Percentiles rank a stretch among this genome's conserved stretches.
These are phyloP conservation scores for Heliothis virescens DNA, from an alignment of 1,140 invertebrate genomes.

Conservation along the genomic window DNA sequence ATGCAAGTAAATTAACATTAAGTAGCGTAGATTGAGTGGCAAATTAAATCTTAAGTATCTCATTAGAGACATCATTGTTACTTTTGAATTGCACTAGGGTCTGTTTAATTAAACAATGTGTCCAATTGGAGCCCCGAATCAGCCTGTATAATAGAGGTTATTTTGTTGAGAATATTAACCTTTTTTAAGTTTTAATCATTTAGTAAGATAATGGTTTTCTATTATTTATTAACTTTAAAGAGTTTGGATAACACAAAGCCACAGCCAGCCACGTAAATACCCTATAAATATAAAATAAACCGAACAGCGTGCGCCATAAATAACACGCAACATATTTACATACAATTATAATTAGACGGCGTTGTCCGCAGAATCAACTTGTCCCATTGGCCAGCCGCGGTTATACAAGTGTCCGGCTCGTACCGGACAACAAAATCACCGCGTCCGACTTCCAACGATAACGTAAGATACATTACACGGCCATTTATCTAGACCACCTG, in stretches of 20 bases:
- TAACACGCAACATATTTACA: slow-evolving; percentile 28
- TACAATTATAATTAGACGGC: slow-evolving; percentile 36
- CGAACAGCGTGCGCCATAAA: not conserved
- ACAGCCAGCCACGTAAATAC: not conserved
- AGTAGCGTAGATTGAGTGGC: too few species aligned
- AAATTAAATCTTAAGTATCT: too few species aligned
- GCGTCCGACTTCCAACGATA: not conserved
- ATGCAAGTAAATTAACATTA: too few species aligned
- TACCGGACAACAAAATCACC: slow-evolving; percentile 39
- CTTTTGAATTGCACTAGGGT: too few species aligned
- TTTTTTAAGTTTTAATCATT: too few species aligned
- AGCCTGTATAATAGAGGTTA: too few species aligned
- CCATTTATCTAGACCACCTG: slow-evolving; percentile 24
- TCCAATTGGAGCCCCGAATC: too few species aligned
- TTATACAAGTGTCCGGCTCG: slow-evolving; percentile 23
- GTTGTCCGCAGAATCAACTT: slow-evolving; percentile 32
- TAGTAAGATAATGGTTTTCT: too few species aligned
- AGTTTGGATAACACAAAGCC: not conserved
- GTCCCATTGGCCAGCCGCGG: not conserved
- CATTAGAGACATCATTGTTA: too few species aligned
- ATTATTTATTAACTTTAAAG: too few species aligned
- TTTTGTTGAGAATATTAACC: too few species aligned
- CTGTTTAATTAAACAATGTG: too few species aligned
- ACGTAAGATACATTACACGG: slow-evolving; percentile 24
- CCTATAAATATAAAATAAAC: slow-evolving; percentile 11